phyloP scores from a whole-genome alignment of 53 echinoderm and acorn worm genomes.

The Mesocentrotus franciscanus region DNA sequence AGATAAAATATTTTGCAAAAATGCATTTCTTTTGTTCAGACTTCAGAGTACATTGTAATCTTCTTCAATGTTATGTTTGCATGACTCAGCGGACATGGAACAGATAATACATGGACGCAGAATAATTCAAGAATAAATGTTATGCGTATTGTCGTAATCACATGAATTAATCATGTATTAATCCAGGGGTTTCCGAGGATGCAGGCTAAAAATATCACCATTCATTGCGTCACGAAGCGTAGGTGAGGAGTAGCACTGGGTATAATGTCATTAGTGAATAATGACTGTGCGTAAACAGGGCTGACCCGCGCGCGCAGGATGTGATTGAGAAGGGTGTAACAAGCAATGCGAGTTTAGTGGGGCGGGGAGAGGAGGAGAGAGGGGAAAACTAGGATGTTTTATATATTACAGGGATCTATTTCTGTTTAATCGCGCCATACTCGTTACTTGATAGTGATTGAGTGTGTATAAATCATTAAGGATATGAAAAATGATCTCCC shows the following conservation, averaged over 20 bases:
- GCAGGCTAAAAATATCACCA: neutral
- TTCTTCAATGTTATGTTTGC: no score
- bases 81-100: no score
- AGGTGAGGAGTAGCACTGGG: neutral
- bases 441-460: neutral
- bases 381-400: neutral
- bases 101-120: neutral
- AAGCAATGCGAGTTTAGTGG: neutral
- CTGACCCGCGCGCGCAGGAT: neutral
- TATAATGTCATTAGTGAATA: slow-evolving; percentile 26
- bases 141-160: neutral
- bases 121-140: neutral
- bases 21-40: no score
- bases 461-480: neutral
- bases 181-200: neutral
- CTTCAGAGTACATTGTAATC: no score
- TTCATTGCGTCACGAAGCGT: neutral
- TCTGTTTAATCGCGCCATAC: neutral
- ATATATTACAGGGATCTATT: neutral
- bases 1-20: no score
- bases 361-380: neutral
- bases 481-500: neutral
- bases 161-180: neutral
- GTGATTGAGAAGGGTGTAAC: neutral
- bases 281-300: neutral